A percentile compares a stretch with the other conserved stretches of the same genome.
These are phyloP conservation scores for Anguilla marmorata DNA, from an alignment of 2,797 vertebrate genomes.

Conservation along the genomic window DNA sequence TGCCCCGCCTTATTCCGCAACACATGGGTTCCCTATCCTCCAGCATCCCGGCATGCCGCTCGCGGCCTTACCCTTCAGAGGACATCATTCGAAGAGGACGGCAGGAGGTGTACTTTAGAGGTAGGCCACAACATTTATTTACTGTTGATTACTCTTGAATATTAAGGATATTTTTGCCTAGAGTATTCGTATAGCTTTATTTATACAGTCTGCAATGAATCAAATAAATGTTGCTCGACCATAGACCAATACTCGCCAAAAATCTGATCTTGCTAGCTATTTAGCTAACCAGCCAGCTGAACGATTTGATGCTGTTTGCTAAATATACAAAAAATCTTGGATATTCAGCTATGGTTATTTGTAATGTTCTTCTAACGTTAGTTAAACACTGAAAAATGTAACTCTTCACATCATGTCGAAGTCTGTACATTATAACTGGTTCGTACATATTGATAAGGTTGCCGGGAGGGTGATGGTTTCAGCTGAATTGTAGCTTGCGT, in stretches of 20 bases:
- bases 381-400: neutral
- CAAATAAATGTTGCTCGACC: neutral
- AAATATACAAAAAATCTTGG: no score
- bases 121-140: constrained; percentile 51
- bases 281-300: neutral
- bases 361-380: neutral
- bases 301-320: neutral
- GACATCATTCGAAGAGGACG: constrained; percentile 53
- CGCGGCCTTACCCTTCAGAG: constrained; percentile 41
- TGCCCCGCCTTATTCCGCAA: neutral
- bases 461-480: neutral
- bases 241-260: neutral
- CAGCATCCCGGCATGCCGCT: constrained; percentile 64
- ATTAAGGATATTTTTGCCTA: neutral
- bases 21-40: neutral
- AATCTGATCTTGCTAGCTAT: neutral
- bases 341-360: no score
- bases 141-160: neutral
- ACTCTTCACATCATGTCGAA: no score
- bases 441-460: neutral
- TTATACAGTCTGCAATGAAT: neutral
- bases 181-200: neutral
- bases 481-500: neutral
- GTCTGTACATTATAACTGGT: no score
- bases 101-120: constrained; percentile 45